Evolutionary conservation across 2,888 invertebrate genomes (phyloP).

Genomic region (Griposia aprilina): DNA sequence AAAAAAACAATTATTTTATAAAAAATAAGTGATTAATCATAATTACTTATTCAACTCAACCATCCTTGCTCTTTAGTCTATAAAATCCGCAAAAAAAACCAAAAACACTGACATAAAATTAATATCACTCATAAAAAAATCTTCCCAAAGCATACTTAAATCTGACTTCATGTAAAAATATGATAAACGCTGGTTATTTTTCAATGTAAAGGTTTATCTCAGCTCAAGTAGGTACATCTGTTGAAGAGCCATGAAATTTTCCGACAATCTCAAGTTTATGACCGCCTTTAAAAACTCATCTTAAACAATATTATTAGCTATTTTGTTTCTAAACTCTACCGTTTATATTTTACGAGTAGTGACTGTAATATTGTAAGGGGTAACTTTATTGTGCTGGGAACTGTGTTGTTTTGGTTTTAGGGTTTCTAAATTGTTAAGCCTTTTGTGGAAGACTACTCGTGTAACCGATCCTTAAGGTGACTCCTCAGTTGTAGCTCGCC

Average conservation of each 20-base stretch:
- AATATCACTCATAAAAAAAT: slow-evolving; percentile 22
- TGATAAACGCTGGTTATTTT: slow-evolving; percentile 43
- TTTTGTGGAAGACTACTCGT: background rate
- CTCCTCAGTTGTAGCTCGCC: too few relatives aligned
- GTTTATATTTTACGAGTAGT: slow-evolving; percentile 52
- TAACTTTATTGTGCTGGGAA: slow-evolving; percentile 19
- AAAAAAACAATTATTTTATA: background rate
- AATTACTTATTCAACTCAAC: background rate
- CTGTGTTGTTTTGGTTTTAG: slow-evolving; percentile 17
- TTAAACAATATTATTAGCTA: slow-evolving; percentile 69
- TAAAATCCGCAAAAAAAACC: background rate
- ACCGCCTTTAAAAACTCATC: slow-evolving; percentile 71
- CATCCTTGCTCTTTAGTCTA: background rate
- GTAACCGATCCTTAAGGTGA: too few relatives aligned
- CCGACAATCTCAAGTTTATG: slow-evolving; percentile 67
- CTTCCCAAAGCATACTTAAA: background rate
- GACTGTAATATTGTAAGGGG: slow-evolving; percentile 39
- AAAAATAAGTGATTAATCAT: too few relatives aligned
- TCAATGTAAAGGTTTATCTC: slow-evolving; percentile 47
- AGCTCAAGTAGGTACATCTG: slow-evolving; percentile 55
- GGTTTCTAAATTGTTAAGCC: background rate
- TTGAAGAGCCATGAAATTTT: slow-evolving; percentile 65
- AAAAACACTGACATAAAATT: slow-evolving; percentile 15
- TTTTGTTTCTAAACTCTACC: slow-evolving; percentile 47
- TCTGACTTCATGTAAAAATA: slow-evolving; percentile 44